These are phyloP conservation scores for Philopedon plagiatum DNA, from an alignment of 2,888 invertebrate species.

Conservation along the genomic window DNA sequence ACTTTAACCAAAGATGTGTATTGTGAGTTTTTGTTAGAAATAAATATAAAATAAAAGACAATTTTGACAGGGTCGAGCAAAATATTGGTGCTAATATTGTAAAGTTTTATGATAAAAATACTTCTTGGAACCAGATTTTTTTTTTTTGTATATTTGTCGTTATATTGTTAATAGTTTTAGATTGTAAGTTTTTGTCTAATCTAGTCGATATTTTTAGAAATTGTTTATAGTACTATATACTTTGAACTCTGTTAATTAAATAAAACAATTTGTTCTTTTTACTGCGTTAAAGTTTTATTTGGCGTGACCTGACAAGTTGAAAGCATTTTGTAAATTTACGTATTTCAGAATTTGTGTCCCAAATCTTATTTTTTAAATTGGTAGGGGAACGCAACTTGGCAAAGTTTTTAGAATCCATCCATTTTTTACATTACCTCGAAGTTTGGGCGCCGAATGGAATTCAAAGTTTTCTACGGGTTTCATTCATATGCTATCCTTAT, in stretches of 20 bases:
- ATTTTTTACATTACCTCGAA: no score
- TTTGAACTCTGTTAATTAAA: constrained; percentile 55
- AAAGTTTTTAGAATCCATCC: no score
- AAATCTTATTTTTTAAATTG: no score
- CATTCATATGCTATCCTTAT: no score
- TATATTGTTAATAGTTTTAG: constrained; percentile 34
- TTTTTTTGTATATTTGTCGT: constrained; percentile 35
- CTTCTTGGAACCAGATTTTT: not conserved
- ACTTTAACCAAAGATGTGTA: constrained; percentile 56
- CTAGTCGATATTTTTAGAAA: constrained; percentile 56
- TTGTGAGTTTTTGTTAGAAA: constrained; percentile 34
- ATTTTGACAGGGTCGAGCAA: constrained; percentile 38
- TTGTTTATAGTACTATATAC: constrained; percentile 55
- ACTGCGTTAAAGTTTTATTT: not conserved
- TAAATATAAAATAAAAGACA: constrained; percentile 30
- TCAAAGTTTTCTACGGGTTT: no score
- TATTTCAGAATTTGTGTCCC: no score
- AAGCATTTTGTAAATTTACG: no score
- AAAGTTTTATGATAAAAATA: not conserved
- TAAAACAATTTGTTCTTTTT: constrained; percentile 53
- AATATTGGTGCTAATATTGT: constrained; percentile 35
- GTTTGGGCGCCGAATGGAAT: no score
- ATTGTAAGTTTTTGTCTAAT: constrained; percentile 51
- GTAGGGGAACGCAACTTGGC: no score
- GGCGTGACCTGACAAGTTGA: no score